A percentile compares a stretch with the other conserved stretches of the same genome.
phyloP scores from a whole-genome alignment of 1,140 invertebrate genomes.

The Drosophila ogumai region DNA sequence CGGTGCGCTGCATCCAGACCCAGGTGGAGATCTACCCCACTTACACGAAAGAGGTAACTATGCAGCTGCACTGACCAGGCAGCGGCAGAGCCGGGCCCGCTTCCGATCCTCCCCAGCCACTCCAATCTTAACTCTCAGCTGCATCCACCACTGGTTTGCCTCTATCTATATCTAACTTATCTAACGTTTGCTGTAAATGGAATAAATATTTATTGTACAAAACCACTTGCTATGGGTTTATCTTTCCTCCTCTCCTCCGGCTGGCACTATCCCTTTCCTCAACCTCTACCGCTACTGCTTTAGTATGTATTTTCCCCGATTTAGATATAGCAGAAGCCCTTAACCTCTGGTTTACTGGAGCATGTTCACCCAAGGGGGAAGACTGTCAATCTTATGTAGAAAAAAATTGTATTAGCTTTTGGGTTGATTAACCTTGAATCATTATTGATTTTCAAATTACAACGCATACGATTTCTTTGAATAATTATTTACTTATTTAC shows the following conservation, averaged over 20 bases:
- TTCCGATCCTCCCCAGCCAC: conserved; percentile 38
- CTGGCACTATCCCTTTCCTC: conserved; percentile 10
- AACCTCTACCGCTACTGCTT: background rate
- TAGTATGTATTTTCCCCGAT: background rate
- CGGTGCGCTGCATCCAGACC: conserved; percentile 78
- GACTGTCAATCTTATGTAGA: background rate
- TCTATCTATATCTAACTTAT: conserved; percentile 47
- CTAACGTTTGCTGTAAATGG: conserved; percentile 50
- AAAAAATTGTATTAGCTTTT: background rate
- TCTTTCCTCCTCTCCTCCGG: conserved; percentile 22
- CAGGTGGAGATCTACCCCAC: conserved; percentile 82
- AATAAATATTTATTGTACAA: conserved; percentile 64
- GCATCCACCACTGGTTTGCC: conserved; percentile 7
- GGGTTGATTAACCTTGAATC: background rate
- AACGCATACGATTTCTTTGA: background rate
- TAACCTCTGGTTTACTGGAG: conserved; percentile 26
- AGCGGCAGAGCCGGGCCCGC: conserved; percentile 13
- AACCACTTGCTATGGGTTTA: conserved; percentile 41
- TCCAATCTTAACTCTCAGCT: conserved; percentile 36
- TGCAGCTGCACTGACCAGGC: conserved; percentile 66
- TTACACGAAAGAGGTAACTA: conserved; percentile 84
- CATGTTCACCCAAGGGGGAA: background rate
- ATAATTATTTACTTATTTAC: background rate
- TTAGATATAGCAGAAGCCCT: background rate
- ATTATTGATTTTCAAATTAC: background rate